Evolutionary conservation across 2,888 invertebrate genomes (phyloP), one percentile per base, ranked within the genome.

Genomic region (Melanotus villosus): DNA sequence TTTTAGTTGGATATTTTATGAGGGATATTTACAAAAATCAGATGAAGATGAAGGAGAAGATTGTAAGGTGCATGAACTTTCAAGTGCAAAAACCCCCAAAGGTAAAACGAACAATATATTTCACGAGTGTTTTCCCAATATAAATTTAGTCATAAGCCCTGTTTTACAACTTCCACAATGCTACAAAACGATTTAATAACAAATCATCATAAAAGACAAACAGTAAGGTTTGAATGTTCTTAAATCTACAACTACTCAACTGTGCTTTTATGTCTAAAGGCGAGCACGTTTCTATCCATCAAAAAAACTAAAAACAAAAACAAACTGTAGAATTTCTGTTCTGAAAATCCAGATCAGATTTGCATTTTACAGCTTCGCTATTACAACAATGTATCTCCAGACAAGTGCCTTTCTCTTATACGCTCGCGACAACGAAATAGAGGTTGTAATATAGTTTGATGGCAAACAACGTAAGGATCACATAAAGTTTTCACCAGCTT

Each of bases 261-360:
- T 23, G 26, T 23, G 26, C 23, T 38, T 58, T 58, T 58, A 41
- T 38, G 58, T 58, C n/a, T 16, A 43, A 23, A 18, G 14, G 23
- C 26, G n/a, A n/a, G 43, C 10, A 58, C 43, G 38, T 12, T 41
- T 36, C 38, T 58, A 26, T 41, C 23, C 38, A 41, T 12, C 36
- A 43, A 14, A 41, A 26, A n/a, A n/a, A 41, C 16, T 43, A 58
- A 43, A 58, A n/a, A n/a, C n/a, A n/a, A n/a, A 58, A 12, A 14
- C 18, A 19, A 57, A 57, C 57, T 57, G 4, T 1, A 18, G 18
- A 41, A 41, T 41, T 41, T 14, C 41, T 16, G 14, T 16, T 41
- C 6, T 1, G 41, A 9, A 41, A 14, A 41, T 41, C 41, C 7
- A 3, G 41, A 45, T 45, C 21, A 21, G n/a, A 45, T 45, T 45